Conservation (phyloP, 2,888 invertebrate genomes). For the Sinohyriopsis cumingii region DNA sequence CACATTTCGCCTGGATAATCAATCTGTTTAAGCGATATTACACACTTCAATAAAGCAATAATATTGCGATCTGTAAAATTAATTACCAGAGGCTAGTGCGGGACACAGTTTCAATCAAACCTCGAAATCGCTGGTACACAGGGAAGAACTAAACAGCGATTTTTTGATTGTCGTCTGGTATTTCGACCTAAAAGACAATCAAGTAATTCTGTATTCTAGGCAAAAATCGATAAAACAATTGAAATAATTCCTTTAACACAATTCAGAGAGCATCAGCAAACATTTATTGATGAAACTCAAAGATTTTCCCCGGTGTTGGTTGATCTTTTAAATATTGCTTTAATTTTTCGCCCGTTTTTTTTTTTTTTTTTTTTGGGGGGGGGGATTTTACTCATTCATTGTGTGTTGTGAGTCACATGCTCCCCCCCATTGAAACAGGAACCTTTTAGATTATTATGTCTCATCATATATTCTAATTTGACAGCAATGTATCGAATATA, state of each 20-base stretch:
- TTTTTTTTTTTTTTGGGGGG: too few species aligned
- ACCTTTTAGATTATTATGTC: too few species aligned
- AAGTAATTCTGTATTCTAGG: slow-evolving; percentile 20
- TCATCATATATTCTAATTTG: too few species aligned
- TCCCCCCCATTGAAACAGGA: too few species aligned
- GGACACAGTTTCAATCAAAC: slow-evolving; percentile 37
- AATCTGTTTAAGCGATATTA: slow-evolving; percentile 48
- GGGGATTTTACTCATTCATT: too few species aligned
- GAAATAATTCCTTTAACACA: slow-evolving; percentile 20
- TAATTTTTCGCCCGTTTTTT: too few species aligned
- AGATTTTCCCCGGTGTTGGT: slow-evolving; percentile 10
- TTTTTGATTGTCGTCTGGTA: background rate
- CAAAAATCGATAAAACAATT: slow-evolving; percentile 15
- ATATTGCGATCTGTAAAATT: slow-evolving; percentile 48
- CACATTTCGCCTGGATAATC: slow-evolving; percentile 37
- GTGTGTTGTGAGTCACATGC: too few species aligned
- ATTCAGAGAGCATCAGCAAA: slow-evolving; percentile 10
- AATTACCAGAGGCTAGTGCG: slow-evolving; percentile 37
- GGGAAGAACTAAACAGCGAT: too few species aligned
- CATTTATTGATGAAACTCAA: slow-evolving; percentile 21
- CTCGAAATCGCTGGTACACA: too few species aligned
- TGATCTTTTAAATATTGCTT: slow-evolving; percentile 13
- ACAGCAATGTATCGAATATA: too few species aligned
- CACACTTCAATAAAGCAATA: slow-evolving; percentile 46
- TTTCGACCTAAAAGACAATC: slow-evolving; percentile 16